Evolutionary conservation across 2,797 vertebrate species (phyloP).

Genomic region (Lemur catta): DNA sequence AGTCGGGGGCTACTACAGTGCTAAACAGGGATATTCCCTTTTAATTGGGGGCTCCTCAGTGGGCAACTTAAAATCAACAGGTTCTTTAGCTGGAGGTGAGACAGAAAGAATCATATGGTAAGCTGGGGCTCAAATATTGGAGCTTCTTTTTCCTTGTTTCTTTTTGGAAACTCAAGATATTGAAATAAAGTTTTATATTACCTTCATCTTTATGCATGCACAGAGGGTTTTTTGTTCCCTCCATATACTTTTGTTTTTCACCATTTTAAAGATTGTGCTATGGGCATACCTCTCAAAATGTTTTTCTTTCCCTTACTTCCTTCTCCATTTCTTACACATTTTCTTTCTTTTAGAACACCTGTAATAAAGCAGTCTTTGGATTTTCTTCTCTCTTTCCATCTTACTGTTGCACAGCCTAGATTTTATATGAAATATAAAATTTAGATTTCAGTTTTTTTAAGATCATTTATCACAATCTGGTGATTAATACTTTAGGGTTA

Average conservation of each 20-base stretch:
- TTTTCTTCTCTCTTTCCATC: conserved; percentile 7
- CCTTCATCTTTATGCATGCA: not conserved
- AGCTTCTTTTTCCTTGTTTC: not conserved
- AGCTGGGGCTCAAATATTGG: not conserved
- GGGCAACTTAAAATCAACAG: not conserved
- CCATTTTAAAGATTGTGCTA: not conserved
- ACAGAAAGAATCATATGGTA: not conserved
- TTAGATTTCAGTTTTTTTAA: not conserved
- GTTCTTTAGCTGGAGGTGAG: not conserved
- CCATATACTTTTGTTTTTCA: conserved; percentile 17
- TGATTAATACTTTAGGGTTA: not conserved
- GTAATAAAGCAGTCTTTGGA: not conserved
- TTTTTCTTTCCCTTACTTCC: not conserved
- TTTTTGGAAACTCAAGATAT: conserved; percentile 24
- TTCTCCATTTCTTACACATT: not conserved
- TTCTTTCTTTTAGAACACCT: not conserved
- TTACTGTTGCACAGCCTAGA: not conserved
- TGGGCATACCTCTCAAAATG: not conserved
- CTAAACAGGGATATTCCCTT: not conserved
- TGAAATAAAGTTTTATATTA: not conserved
- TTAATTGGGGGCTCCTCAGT: not conserved
- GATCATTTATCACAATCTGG: not conserved
- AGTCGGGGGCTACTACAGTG: not conserved
- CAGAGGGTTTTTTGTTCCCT: not conserved
- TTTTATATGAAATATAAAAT: conserved; percentile 26